phyloP scores from a whole-genome alignment of 2,797 vertebrate species.

The Yasuhikotakia modesta region DNA sequence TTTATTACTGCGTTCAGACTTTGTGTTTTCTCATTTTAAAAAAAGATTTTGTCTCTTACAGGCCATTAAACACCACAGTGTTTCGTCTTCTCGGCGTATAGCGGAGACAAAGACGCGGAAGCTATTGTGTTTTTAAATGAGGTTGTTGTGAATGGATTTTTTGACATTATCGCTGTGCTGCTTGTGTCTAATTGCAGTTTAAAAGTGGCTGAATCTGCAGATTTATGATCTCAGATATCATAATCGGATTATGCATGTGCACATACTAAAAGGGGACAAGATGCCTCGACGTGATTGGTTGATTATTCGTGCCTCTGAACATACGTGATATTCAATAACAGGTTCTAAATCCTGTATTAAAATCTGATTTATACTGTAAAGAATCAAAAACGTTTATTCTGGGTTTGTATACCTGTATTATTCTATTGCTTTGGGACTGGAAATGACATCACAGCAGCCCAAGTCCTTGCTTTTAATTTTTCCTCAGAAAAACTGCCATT shows the following conservation, averaged over 20 bases:
- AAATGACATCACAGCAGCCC: background rate
- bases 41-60: slow-evolving; percentile 26
- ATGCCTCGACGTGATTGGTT: background rate
- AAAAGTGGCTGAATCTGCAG: background rate
- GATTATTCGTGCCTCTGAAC: background rate
- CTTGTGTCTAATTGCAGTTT: slow-evolving; percentile 18
- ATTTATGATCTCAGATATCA: background rate
- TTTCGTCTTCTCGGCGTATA: slow-evolving; percentile 18
- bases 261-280: background rate
- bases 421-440: slow-evolving; percentile 8
- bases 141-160: background rate
- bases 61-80: slow-evolving; percentile 26
- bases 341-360: background rate
- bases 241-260: too few species aligned
- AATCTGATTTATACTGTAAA: background rate
- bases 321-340: slow-evolving; percentile 1
- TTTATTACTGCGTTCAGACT: slow-evolving; percentile 46
- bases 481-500: slow-evolving; percentile 30
- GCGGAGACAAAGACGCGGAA: slow-evolving; percentile 11
- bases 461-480: slow-evolving; percentile 7
- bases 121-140: background rate
- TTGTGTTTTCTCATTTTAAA: slow-evolving; percentile 31
- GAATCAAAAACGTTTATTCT: background rate
- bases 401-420: background rate
- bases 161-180: slow-evolving; percentile 18